Conservation (phyloP, 1,140 invertebrate species). For the Thalassaphorura encarpata region DNA sequence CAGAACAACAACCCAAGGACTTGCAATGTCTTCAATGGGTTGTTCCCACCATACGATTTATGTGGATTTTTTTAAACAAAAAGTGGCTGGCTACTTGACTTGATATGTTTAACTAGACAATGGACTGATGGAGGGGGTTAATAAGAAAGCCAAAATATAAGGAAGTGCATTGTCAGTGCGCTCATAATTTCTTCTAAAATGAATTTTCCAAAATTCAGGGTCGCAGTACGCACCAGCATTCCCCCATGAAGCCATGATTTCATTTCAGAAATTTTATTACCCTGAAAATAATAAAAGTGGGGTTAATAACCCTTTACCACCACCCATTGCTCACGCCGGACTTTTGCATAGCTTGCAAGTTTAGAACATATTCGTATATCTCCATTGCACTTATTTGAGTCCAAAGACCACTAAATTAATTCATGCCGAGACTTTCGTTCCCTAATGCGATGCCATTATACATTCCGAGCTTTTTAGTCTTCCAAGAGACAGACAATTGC, state of each 20-base stretch:
- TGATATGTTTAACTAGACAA: neutral
- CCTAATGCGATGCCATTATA: too few relatives aligned
- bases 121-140: neutral
- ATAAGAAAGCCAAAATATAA: neutral
- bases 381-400: too few relatives aligned
- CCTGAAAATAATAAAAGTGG: neutral
- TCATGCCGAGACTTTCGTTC: too few relatives aligned
- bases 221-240: neutral
- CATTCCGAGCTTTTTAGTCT: too few relatives aligned
- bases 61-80: constrained; percentile 12
- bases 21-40: too few relatives aligned
- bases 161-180: neutral
- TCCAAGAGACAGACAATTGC: too few relatives aligned
- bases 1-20: neutral
- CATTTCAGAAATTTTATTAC: neutral
- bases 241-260: neutral
- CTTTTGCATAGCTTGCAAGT: too few relatives aligned
- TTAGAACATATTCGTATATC: too few relatives aligned
- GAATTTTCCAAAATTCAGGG: neutral
- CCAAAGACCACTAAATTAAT: too few relatives aligned
- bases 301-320: too few relatives aligned
- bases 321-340: too few relatives aligned
- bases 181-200: neutral
- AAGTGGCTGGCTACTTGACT: neutral
- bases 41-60: constrained; percentile 12